Evolutionary conservation across 2,113 vertebrate genomes (phyloP), one percentile per base, ranked within the genome.

Genomic region (Australoheros scitulus): DNA sequence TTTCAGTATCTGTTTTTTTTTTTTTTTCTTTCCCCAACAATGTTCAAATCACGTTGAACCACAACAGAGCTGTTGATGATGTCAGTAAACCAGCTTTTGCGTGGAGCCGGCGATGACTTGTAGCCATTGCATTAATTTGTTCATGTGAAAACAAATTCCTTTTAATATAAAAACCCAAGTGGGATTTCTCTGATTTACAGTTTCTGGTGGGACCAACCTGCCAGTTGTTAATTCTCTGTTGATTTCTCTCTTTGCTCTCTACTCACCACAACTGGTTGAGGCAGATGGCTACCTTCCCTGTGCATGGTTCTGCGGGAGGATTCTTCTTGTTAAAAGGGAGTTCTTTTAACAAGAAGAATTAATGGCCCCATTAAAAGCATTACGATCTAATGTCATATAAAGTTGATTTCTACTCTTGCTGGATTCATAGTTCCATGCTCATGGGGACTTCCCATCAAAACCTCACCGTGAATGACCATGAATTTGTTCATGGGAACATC

Each of bases 1-100:
- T 64, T 34, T 6, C 6, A 34, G 32, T 34, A 7, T 34, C 32
- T 24, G 24, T 24, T 24, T 24, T 32, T 5, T 7, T 32, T 32
- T 1, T 32, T 34, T 34, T 34, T 34, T 34, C 2, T 34, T 7
- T 6, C 2, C 8, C 36, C 15, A 29, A 20, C 58, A 52, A 61
- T 36, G 43, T 76, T 50, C 61, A 86, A 56, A 64, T 85, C 22
- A n/a, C n/a, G 32, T 72, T 47, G 26, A 86, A 61, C 79, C 78
- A 52, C 26, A 72, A 74, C 61, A 38, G 58, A 65, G 2, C 20
- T 8, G 7, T 20, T 26, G 4, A 7, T 41, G 47, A 13, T 2
- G 18, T 81, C 52, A 61, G 2, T 38, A 11, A 77, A 75, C 2
- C 68, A 47, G 70, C 11, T 18, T 22, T 61, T 50, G 56, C 6